Evolutionary conservation across 2,113 vertebrate species (phyloP), one percentile per base, ranked within the genome.

Genomic region (Mirza zaza): DNA sequence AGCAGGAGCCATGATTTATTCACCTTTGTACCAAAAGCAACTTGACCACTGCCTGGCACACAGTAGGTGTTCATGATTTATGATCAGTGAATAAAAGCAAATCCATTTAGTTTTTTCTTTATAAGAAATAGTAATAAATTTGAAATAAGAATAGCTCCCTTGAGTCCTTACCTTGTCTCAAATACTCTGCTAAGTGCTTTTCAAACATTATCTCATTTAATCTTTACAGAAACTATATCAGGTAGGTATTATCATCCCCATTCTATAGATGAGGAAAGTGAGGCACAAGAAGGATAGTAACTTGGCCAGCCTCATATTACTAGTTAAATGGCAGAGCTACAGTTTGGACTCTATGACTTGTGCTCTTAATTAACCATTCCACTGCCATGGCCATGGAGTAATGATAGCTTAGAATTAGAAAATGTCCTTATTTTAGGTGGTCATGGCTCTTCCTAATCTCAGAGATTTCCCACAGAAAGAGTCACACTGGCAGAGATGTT

Each of bases 131-230:
- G 61, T 71, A 21, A 77, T 57, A 65, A 61, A 87, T 14, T 39
- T 97, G 86, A 96, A 93, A 36, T 23, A 67, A 80, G 42, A 92
- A 67, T 32, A 88, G 18, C 3, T 70, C 12, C 17, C 32, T 91
- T 63, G 42, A 84, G 32, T 93, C 48, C 68, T 96, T 89, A 89
- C 9, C 21, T 59, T 36, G 55, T 67, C 25, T 96, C 32, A 75
- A 55, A 61, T n/a, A 86, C 68, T 45, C 29, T 45, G 34, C 42
- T 57, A 95, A 86, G 48, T 32, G 32, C 12, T 92, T 96, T 81
- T 55, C 50, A 91, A 90, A 96, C n/a, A 86, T 20, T 27, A 70
- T 17, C 21, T 93, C 29, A 90, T n/a, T 89, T 63, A 89, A 89
- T 90, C 50, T 17, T 87, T 70, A 65, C 1, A 95, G 57, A 81